Evolutionary conservation across 2,113 vertebrate species (phyloP).

Genomic region (Rhinoptilus africanus): DNA sequence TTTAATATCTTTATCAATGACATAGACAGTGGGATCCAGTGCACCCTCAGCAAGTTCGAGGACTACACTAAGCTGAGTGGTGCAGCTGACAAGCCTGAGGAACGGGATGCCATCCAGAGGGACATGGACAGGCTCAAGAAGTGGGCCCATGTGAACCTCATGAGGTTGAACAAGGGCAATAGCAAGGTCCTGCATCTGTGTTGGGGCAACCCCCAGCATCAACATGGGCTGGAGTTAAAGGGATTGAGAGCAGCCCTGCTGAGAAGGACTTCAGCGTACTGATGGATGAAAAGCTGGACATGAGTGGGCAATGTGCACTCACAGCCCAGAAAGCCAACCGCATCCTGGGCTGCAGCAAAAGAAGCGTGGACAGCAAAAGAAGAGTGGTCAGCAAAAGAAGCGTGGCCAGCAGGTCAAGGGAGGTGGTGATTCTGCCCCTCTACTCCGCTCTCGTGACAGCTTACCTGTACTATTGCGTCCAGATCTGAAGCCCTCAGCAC

Average conservation of each 20-base stretch:
- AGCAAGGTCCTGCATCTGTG: background rate
- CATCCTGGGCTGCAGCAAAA: background rate
- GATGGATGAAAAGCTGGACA: background rate
- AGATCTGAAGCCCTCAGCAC: background rate
- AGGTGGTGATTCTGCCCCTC: background rate
- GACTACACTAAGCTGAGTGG: background rate
- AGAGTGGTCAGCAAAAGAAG: too few species aligned
- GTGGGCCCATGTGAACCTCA: background rate
- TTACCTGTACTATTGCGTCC: background rate
- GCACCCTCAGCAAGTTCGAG: background rate
- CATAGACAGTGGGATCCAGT: background rate
- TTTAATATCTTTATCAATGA: background rate
- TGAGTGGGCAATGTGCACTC: rapidly evolving
- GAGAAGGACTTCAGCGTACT: background rate
- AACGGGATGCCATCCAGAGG: background rate
- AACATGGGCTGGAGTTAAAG: background rate
- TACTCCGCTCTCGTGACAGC: rapidly evolving
- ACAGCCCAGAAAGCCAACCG: background rate
- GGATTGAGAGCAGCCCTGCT: background rate
- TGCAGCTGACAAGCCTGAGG: background rate
- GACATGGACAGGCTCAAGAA: background rate
- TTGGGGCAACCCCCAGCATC: background rate
- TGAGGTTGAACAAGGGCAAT: background rate
- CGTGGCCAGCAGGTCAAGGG: background rate
- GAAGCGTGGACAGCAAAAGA: background rate